Conservation (phyloP, 2,888 invertebrate species). For the Pherbina coryleti region DNA sequence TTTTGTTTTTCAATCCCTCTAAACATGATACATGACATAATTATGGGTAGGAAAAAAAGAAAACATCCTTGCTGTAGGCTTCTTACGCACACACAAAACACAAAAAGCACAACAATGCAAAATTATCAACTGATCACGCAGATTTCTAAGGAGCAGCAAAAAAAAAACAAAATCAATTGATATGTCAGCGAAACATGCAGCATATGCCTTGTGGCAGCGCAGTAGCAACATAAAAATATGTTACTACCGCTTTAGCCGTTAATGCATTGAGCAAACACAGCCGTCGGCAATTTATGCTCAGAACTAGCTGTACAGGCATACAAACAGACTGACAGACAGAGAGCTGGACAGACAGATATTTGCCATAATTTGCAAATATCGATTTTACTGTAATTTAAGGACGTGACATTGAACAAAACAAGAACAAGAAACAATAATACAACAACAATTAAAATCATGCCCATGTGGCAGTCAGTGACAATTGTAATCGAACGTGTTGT, state of each 20-base stretch:
- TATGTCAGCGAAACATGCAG: not conserved
- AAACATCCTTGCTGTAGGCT: conserved; percentile 6
- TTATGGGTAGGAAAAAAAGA: not conserved
- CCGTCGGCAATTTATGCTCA: conserved; percentile 49
- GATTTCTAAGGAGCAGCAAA: not conserved
- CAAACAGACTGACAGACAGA: not conserved
- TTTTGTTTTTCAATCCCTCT: not conserved
- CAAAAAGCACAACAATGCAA: conserved; percentile 36
- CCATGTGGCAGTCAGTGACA: not conserved
- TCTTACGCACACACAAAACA: not conserved
- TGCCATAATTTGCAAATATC: conserved; percentile 43
- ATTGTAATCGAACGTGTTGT: conserved; percentile 26
- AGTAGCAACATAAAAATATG: conserved; percentile 9
- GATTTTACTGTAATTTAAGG: conserved; percentile 63
- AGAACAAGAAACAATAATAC: not conserved
- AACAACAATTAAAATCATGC: conserved; percentile 2
- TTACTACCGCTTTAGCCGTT: conserved; percentile 51
- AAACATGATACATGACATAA: conserved; percentile 35
- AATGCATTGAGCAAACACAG: conserved; percentile 65
- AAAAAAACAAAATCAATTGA: not conserved
- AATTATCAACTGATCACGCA: conserved; percentile 20
- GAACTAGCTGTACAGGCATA: not conserved
- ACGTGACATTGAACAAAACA: conserved; percentile 60
- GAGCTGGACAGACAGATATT: not conserved
- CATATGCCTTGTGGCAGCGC: not conserved